These are phyloP conservation scores for Heliconius melpomene DNA, from an alignment of 1,140 invertebrate species.

Conservation along the genomic window DNA sequence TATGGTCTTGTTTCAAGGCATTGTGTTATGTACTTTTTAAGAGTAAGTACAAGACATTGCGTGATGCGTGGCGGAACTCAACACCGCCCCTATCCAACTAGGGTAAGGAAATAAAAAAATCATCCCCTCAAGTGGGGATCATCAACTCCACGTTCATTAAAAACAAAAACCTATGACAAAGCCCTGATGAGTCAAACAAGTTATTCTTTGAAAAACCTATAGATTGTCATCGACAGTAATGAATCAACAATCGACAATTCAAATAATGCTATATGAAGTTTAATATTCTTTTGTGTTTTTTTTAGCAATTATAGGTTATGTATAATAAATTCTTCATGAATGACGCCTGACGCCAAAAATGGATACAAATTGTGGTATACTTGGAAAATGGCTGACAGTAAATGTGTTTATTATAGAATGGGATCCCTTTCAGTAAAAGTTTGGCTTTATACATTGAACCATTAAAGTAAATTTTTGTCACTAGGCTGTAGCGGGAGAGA, in stretches of 20 bases:
- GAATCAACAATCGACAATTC: neutral
- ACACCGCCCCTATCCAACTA: neutral
- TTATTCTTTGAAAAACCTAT: slow-evolving; percentile 3
- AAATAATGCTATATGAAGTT: neutral
- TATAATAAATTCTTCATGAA: too few relatives aligned
- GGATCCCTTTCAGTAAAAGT: too few relatives aligned
- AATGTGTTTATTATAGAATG: too few relatives aligned
- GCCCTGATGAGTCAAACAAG: neutral
- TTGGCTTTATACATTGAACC: too few relatives aligned
- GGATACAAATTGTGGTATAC: too few relatives aligned
- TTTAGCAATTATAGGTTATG: neutral
- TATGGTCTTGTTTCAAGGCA: too few relatives aligned
- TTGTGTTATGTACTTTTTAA: too few relatives aligned
- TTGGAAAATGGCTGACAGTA: too few relatives aligned
- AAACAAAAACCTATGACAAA: neutral
- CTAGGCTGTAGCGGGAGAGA: too few relatives aligned
- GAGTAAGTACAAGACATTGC: neutral
- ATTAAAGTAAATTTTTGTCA: too few relatives aligned
- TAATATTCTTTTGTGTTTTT: neutral
- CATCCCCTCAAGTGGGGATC: neutral
- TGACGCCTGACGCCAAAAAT: too few relatives aligned
- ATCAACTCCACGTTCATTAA: neutral
- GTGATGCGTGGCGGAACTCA: neutral
- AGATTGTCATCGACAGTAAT: neutral
- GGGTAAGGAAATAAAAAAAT: neutral